Percentiles rank a stretch among this genome's conserved stretches.
phyloP scores from a whole-genome alignment of 2,888 invertebrate species.

The Mechanitis messenoides region DNA sequence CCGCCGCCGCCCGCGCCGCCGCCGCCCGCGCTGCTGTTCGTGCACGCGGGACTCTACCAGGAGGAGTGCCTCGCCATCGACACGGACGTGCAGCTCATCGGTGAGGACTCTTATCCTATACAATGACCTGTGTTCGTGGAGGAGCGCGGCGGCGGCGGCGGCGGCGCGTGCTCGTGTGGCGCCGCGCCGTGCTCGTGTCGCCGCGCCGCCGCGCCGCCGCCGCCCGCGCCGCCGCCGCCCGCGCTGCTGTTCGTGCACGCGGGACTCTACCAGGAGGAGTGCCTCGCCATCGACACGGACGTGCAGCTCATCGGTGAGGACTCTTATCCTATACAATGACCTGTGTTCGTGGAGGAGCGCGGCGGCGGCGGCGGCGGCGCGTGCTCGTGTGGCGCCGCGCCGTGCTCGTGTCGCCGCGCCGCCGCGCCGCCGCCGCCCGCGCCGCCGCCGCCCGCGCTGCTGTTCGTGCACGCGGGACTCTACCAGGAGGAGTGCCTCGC shows the following conservation, averaged over 20 bases:
- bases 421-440: slow-evolving; percentile 57
- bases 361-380: slow-evolving; percentile 50
- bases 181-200: slow-evolving; percentile 39
- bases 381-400: slow-evolving; percentile 44
- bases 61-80: slow-evolving; percentile 97
- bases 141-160: slow-evolving; percentile 76
- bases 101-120: slow-evolving; percentile 48
- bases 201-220: slow-evolving; percentile 44
- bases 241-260: slow-evolving; percentile 95
- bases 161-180: slow-evolving; percentile 47
- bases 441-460: slow-evolving; percentile 80
- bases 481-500: slow-evolving; percentile 96
- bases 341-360: slow-evolving; percentile 91
- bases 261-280: slow-evolving; percentile 95
- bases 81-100: slow-evolving; percentile 94
- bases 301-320: slow-evolving; percentile 89
- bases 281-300: slow-evolving; percentile 94
- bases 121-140: too few relatives aligned
- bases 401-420: slow-evolving; percentile 40
- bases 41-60: slow-evolving; percentile 95
- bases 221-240: slow-evolving; percentile 70
- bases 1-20: slow-evolving; percentile 61
- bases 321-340: too few relatives aligned
- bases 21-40: slow-evolving; percentile 87
- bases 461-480: slow-evolving; percentile 95